These are phyloP conservation scores for Parus major DNA, from an alignment of 2,113 vertebrate genomes.

Conservation along the genomic window DNA sequence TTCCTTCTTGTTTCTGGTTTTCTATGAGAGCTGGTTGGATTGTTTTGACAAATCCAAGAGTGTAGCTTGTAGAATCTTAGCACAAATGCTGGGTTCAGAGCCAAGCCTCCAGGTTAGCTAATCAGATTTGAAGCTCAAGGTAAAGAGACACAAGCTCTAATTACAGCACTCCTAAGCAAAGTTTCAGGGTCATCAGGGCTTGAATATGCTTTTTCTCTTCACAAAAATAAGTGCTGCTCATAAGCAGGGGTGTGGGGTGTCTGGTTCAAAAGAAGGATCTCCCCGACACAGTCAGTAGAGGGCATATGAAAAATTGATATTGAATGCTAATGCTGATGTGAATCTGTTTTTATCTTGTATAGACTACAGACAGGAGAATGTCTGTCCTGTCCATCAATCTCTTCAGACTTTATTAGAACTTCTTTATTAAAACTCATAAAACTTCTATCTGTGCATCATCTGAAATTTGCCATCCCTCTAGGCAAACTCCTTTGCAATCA, in stretches of 20 bases:
- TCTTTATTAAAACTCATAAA: not conserved
- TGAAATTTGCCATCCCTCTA: not conserved
- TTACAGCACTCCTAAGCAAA: not conserved
- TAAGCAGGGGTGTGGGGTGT: not conserved
- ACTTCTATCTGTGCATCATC: not conserved
- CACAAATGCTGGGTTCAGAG: not conserved
- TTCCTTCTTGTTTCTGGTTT: slow-evolving; percentile 31
- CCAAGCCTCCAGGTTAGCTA: not conserved
- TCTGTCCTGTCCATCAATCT: not conserved
- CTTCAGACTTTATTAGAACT: not conserved
- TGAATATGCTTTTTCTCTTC: not conserved
- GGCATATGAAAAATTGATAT: not conserved
- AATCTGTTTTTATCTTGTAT: not conserved
- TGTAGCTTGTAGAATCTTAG: not conserved
- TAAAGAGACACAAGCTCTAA: not conserved
- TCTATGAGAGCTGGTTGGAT: not conserved
- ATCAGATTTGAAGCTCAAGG: not conserved
- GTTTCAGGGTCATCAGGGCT: not conserved
- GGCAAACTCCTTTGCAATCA: not conserved
- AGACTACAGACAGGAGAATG: not conserved
- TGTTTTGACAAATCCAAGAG: slow-evolving; percentile 17
- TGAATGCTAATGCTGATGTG: not conserved
- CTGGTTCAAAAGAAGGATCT: not conserved
- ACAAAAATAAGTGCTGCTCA: not conserved
- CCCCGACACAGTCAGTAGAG: not conserved